phyloP scores from a whole-genome alignment of 2,888 invertebrate genomes.

The Synergus umbraculus region DNA sequence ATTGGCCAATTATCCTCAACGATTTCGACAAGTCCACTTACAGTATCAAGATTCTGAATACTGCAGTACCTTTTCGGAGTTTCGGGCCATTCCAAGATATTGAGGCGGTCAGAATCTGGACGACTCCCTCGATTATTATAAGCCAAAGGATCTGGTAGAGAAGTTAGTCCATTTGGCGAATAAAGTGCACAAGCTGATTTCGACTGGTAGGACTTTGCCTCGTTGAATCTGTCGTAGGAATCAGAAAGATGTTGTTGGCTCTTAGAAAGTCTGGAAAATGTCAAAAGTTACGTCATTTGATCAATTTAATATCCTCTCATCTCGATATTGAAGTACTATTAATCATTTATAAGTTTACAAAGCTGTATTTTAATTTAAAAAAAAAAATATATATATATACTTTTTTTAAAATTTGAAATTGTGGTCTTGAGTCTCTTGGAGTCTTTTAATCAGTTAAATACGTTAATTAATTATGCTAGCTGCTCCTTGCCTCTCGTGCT shows the following conservation, averaged over 20 bases:
- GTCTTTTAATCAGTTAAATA: neutral
- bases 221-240: constrained; percentile 70
- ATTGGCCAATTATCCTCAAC: constrained; percentile 74
- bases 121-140: constrained; percentile 53
- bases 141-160: constrained; percentile 66
- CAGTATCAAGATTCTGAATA: constrained; percentile 73
- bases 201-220: constrained; percentile 67
- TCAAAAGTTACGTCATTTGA: neutral
- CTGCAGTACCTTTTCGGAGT: constrained; percentile 71
- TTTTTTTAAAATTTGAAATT: neutral
- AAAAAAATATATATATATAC: neutral
- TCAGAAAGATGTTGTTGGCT: constrained; percentile 74
- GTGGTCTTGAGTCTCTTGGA: neutral
- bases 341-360: neutral
- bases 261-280: constrained; percentile 69
- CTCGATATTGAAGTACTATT: too few species aligned
- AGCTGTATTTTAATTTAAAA: too few species aligned
- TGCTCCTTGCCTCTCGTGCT: neutral
- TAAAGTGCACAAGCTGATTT: constrained; percentile 72
- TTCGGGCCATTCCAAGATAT: constrained; percentile 74
- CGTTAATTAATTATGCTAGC: neutral
- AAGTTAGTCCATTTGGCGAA: constrained; percentile 64
- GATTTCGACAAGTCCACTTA: constrained; percentile 74
- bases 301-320: neutral
- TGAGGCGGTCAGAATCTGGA: constrained; percentile 68